Evolutionary conservation across 2,797 vertebrate species (phyloP).

Genomic region (Anguilla megastoma): DNA sequence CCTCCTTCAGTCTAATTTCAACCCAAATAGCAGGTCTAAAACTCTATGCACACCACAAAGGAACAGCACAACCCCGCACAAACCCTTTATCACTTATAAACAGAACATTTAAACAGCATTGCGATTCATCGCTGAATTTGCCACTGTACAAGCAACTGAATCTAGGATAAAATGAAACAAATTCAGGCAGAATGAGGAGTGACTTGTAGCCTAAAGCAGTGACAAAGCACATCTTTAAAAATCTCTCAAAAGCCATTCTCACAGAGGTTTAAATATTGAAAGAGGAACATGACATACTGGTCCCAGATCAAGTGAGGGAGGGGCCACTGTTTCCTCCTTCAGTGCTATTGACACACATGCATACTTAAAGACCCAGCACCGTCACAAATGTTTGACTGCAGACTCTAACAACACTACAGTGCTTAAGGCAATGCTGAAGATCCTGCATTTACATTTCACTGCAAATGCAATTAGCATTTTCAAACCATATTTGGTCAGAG

Average conservation of each 20-base stretch:
- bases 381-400: background rate
- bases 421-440: background rate
- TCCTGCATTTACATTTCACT: background rate
- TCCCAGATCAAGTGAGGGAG: background rate
- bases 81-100: background rate
- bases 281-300: background rate
- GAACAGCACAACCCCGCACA: background rate
- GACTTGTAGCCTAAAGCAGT: background rate
- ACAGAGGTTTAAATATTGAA: background rate
- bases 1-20: constrained; percentile 52
- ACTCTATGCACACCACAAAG: constrained; percentile 54
- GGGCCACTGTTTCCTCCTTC: background rate
- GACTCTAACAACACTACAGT: background rate
- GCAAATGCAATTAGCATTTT: background rate
- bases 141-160: constrained; percentile 39
- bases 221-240: background rate
- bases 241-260: constrained; percentile 43
- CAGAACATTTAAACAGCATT: background rate
- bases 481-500: background rate
- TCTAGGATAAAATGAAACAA: constrained; percentile 48
- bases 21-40: constrained; percentile 59
- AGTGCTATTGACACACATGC: background rate
- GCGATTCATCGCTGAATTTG: constrained; percentile 43
- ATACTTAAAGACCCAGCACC: background rate
- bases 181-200: background rate